Percentiles rank a stretch among this genome's conserved stretches.
These are phyloP conservation scores for Nomada fabriciana DNA, from an alignment of 2,888 invertebrate species.

Conservation along the genomic window DNA sequence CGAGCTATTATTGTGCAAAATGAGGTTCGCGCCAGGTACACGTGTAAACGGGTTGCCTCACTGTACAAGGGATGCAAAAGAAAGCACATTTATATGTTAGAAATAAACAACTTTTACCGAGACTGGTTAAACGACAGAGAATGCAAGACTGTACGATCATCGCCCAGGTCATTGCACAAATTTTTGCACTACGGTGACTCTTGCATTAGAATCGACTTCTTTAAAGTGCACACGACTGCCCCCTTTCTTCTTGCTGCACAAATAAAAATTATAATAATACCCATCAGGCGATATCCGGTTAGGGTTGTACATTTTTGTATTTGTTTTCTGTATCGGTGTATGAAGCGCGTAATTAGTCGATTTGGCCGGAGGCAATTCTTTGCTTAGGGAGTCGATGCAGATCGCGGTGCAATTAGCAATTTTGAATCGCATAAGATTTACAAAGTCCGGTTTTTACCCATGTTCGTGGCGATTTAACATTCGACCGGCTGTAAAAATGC, in stretches of 20 bases:
- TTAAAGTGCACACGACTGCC: slow-evolving; percentile 10
- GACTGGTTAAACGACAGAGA: slow-evolving; percentile 2
- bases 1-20: too few species aligned
- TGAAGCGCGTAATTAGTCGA: slow-evolving; percentile 23
- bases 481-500: not conserved
- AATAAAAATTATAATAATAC: not conserved
- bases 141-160: slow-evolving; percentile 13
- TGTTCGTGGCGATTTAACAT: not conserved
- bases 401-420: slow-evolving; percentile 13
- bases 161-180: slow-evolving; percentile 14
- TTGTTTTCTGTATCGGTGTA: not conserved
- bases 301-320: not conserved
- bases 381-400: not conserved
- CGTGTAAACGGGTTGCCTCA: too few species aligned
- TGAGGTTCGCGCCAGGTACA: too few species aligned
- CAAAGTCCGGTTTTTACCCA: slow-evolving; percentile 30
- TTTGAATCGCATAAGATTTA: not conserved
- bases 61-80: too few species aligned
- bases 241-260: not conserved
- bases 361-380: not conserved
- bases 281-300: not conserved
- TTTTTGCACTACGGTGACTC: slow-evolving; percentile 24
- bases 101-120: too few species aligned
- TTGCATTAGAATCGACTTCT: slow-evolving; percentile 1
- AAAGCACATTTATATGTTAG: too few species aligned